A percentile compares a stretch with the other conserved stretches of the same genome.
phyloP scores from a whole-genome alignment of 1,140 invertebrate species.

The Cydia amplana region DNA sequence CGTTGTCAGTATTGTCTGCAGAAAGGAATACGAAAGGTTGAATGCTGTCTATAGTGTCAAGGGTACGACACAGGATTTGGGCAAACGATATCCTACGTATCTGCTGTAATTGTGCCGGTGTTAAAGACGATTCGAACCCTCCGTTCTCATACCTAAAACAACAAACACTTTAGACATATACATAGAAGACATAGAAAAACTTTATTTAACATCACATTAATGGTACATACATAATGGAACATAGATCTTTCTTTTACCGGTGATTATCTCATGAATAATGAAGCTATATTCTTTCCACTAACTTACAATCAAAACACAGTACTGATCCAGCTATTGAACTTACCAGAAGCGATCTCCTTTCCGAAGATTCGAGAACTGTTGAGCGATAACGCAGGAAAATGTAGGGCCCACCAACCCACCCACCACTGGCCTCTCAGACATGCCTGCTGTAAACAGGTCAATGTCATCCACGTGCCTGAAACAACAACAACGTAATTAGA shows the following conservation, averaged over 20 bases:
- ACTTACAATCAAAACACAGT: background rate
- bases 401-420: slow-evolving; percentile 96
- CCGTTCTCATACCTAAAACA: slow-evolving; percentile 87
- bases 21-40: slow-evolving; percentile 89
- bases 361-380: slow-evolving; percentile 93
- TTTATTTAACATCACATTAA: too few species aligned
- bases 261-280: too few species aligned
- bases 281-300: background rate
- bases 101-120: slow-evolving; percentile 90
- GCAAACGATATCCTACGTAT: slow-evolving; percentile 90
- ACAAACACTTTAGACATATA: slow-evolving; percentile 23
- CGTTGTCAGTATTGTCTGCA: slow-evolving; percentile 82
- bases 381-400: slow-evolving; percentile 96
- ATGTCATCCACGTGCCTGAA: slow-evolving; percentile 88
- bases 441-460: slow-evolving; percentile 94
- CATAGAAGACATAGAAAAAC: too few species aligned
- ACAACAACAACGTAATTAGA: slow-evolving; percentile 29
- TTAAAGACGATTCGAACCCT: slow-evolving; percentile 87
- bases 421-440: slow-evolving; percentile 88
- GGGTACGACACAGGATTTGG: slow-evolving; percentile 91
- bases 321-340: slow-evolving; percentile 19
- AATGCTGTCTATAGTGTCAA: slow-evolving; percentile 85
- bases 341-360: slow-evolving; percentile 96
- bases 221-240: too few species aligned
- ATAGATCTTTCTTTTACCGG: too few species aligned